These are phyloP conservation scores for Toxonevra muliebris DNA, from an alignment of 2,888 invertebrate genomes.

Conservation along the genomic window DNA sequence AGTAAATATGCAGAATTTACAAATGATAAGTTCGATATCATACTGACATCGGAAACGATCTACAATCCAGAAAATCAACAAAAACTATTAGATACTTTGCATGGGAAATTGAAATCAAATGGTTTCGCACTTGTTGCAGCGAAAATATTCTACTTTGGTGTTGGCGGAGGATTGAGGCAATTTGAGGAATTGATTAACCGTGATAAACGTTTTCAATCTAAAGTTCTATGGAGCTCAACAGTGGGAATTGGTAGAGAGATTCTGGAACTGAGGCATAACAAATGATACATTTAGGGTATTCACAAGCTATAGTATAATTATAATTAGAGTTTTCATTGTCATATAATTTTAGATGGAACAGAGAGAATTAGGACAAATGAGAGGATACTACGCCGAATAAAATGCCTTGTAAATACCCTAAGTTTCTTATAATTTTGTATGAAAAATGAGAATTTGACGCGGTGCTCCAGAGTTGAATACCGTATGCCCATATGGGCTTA, in stretches of 20 bases:
- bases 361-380: too few relatives aligned
- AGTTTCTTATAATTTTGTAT: too few relatives aligned
- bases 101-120: slow-evolving; percentile 67
- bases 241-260: slow-evolving; percentile 64
- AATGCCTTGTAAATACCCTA: too few relatives aligned
- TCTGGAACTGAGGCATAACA: slow-evolving; percentile 47
- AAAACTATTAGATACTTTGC: slow-evolving; percentile 78
- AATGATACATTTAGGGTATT: too few relatives aligned
- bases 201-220: slow-evolving; percentile 68
- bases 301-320: too few relatives aligned
- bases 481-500: too few relatives aligned
- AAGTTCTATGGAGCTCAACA: slow-evolving; percentile 72
- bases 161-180: slow-evolving; percentile 84
- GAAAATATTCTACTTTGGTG: slow-evolving; percentile 94
- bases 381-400: too few relatives aligned
- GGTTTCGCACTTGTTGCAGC: slow-evolving; percentile 83
- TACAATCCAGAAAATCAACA: slow-evolving; percentile 82
- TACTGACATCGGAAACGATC: slow-evolving; percentile 93
- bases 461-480: too few relatives aligned
- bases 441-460: too few relatives aligned
- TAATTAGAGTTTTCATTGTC: too few relatives aligned
- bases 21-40: slow-evolving; percentile 77
- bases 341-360: too few relatives aligned
- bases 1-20: slow-evolving; percentile 67
- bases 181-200: slow-evolving; percentile 74